Base-by-base conservation (phyloP, 2,113 vertebrate species). In the Lamprotornis superbus region DNA sequence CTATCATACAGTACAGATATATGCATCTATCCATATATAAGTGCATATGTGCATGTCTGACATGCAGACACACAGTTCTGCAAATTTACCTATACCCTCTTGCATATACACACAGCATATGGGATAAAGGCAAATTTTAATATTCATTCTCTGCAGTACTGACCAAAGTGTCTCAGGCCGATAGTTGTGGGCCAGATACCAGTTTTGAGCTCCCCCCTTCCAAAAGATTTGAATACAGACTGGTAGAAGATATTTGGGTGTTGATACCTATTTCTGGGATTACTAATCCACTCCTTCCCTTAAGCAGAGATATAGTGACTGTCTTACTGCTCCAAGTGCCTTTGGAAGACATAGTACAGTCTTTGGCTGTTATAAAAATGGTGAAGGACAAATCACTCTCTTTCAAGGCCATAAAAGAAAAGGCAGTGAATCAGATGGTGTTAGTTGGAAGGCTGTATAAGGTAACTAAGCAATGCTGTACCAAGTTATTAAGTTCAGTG, bases 341-440 rank as follows among this genome's bases (percentile, higher is more conserved):
- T 78, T 84, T 78, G 69, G 55, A 81, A 82, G 27, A 44, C 16
- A 57, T 0, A 30, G 11, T 15, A 24, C 12, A 37, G 17, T 22
- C 10, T 47, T 71, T 15, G 14, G 31, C 31, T 71, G 9, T 35
- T 44, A 27, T 33, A 16, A 47, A 39, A 67, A 89, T 20, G 12
- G 23, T 25, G 50, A 82, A 86, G 25, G 12, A 69, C 35, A 89
- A 86, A 71, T 15, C n/a, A 47, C 9, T 2, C 10, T 71, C 21
- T 52, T 63, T 61, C 37, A 57, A 27, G 18, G n/a, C 44, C 47
- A 57, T 2, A 44, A 40, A 57, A 81, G 3, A 53, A 40, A 80
- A 61, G 19, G 46, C 5, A 6, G 8, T 25, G 25, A 79, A 70
- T 31, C 0, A 0, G 33, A 70, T 24, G 1, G 25, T 31, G 4